These are phyloP conservation scores for Leptatherina wallacei DNA, from an alignment of 2,797 vertebrate species.

Conservation along the genomic window DNA sequence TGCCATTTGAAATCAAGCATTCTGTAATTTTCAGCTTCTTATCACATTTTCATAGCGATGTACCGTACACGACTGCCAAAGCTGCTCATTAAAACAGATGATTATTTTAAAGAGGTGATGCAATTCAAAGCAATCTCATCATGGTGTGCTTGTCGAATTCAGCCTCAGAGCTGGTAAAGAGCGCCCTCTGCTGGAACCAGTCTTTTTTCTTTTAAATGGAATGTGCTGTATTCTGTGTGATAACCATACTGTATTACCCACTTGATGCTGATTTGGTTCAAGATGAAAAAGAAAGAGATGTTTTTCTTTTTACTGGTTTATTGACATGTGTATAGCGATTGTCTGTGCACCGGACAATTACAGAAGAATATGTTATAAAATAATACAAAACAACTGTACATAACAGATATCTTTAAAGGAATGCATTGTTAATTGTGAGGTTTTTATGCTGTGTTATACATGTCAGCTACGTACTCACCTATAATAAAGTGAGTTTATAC, in stretches of 20 bases:
- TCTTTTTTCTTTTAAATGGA: background rate
- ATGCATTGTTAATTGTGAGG: constrained; percentile 73
- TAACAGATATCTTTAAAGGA: constrained; percentile 67
- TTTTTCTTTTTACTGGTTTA: constrained; percentile 71
- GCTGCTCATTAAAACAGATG: constrained; percentile 57
- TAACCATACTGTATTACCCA: background rate
- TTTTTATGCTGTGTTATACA: constrained; percentile 58
- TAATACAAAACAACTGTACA: constrained; percentile 73
- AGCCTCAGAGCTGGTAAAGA: constrained; percentile 17
- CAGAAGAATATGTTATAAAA: constrained; percentile 78
- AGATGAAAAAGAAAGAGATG: background rate
- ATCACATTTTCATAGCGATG: constrained; percentile 61
- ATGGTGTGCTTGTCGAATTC: background rate
- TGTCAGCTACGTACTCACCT: constrained; percentile 57
- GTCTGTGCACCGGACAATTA: constrained; percentile 83
- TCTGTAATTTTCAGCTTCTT: constrained; percentile 49
- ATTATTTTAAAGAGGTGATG: constrained; percentile 75
- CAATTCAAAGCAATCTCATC: constrained; percentile 64
- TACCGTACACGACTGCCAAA: constrained; percentile 57
- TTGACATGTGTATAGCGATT: constrained; percentile 85
- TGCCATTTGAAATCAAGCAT: constrained; percentile 44
- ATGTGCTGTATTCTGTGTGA: background rate
- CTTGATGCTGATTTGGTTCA: background rate
- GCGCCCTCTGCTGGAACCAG: constrained; percentile 64
- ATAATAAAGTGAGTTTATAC: constrained; percentile 43